These are phyloP conservation scores for Drymonia ruficornis DNA, from an alignment of 2,888 invertebrate genomes.

Conservation along the genomic window DNA sequence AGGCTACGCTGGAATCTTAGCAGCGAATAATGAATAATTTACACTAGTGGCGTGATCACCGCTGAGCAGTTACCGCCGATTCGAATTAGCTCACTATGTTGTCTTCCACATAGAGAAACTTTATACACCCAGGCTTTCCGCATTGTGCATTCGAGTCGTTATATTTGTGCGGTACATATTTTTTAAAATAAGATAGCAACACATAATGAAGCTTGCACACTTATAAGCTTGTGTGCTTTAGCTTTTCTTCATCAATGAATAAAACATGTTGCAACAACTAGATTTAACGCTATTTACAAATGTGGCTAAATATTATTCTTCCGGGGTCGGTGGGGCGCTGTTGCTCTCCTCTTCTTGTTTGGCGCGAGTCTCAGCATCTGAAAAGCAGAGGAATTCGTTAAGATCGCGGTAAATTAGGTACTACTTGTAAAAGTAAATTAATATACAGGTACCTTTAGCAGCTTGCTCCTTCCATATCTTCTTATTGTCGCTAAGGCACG, in stretches of 20 bases:
- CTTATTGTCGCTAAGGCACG: slow-evolving; percentile 91
- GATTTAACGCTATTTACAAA: slow-evolving; percentile 80
- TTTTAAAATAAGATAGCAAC: slow-evolving; percentile 44
- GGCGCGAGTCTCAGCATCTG: slow-evolving; percentile 85
- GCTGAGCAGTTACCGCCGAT: slow-evolving; percentile 45
- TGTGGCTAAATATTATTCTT: slow-evolving; percentile 83
- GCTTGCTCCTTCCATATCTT: slow-evolving; percentile 93
- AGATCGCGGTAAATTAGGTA: too few species aligned
- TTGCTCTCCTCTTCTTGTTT: slow-evolving; percentile 74
- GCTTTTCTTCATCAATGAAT: slow-evolving; percentile 69
- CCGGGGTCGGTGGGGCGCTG: slow-evolving; percentile 60
- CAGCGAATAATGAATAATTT: slow-evolving; percentile 51
- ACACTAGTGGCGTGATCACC: slow-evolving; percentile 58
- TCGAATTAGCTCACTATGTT: slow-evolving; percentile 76
- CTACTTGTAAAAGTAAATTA: not conserved
- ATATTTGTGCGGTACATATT: slow-evolving; percentile 67
- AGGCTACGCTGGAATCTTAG: slow-evolving; percentile 51
- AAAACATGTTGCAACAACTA: slow-evolving; percentile 74
- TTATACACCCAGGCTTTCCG: slow-evolving; percentile 62
- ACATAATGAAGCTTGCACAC: slow-evolving; percentile 50
- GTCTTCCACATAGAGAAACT: slow-evolving; percentile 76
- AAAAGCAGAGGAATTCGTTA: slow-evolving; percentile 21
- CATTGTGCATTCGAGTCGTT: slow-evolving; percentile 64
- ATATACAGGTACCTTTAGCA: slow-evolving; percentile 84
- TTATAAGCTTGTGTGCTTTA: slow-evolving; percentile 50